phyloP scores from a whole-genome alignment of 2,888 invertebrate species.

The Noctua fimbriata region DNA sequence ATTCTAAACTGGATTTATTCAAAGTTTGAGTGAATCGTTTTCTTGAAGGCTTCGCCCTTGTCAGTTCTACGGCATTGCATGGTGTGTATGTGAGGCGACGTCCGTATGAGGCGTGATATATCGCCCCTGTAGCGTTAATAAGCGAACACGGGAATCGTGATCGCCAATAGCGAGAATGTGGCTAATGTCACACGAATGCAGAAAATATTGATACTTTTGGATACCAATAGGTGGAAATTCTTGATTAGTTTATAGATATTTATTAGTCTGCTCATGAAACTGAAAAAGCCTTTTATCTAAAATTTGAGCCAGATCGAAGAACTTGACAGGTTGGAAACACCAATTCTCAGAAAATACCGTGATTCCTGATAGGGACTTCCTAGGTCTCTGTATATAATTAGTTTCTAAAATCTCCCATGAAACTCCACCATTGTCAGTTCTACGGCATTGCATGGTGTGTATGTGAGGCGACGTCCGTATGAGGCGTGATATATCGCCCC shows the following conservation, averaged over 20 bases:
- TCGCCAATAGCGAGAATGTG: conserved; percentile 86
- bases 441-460: conserved; percentile 67
- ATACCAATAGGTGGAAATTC: background rate
- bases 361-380: no score
- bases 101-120: conserved; percentile 88
- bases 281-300: fast-evolving
- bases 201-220: background rate
- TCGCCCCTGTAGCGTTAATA: conserved; percentile 89
- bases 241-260: background rate
- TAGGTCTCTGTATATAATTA: background rate
- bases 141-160: conserved; percentile 88
- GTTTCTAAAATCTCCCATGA: background rate
- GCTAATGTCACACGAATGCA: conserved; percentile 67
- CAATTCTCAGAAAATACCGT: background rate
- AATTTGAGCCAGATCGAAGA: background rate
- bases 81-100: conserved; percentile 66
- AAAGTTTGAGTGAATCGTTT: no score
- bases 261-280: background rate
- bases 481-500: conserved; percentile 89
- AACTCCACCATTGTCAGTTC: conserved; percentile 51
- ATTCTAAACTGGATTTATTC: no score
- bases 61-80: conserved; percentile 67
- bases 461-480: conserved; percentile 79
- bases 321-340: background rate
- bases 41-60: conserved; percentile 9